Evolutionary conservation across 2,797 vertebrate genomes (phyloP), one percentile per base, ranked within the genome.

Genomic region (Falco peregrinus): DNA sequence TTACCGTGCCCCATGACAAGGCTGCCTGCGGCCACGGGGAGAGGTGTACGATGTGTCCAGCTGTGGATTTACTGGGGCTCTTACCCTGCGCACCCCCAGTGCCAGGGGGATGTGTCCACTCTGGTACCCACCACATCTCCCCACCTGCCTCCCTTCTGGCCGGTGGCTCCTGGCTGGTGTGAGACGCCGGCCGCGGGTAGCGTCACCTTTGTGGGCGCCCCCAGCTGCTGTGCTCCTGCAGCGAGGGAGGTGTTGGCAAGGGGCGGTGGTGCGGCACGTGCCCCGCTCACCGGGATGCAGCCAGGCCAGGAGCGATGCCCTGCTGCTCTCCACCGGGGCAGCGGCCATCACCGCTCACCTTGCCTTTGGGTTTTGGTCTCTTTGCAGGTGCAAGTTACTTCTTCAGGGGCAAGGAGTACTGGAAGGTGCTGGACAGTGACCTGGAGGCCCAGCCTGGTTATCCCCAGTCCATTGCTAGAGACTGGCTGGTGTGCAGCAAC

Each of bases 321-420:
- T 37, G 37, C 47, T 45, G 56, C 51, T 83, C 37, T 50, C 29
- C n/a, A 7, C 51, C 6, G 50, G 13, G 41, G 57, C 10, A 5
- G 8, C 1, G 2, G 33, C 13, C 4, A 39, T 17, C 0, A 0
- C 11, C 6, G 0, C 77, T 96, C 28, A 94, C 24, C 41, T 60
- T 47, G 19, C 29, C 67, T 84, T 76, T 91, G 85, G 61, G 29
- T 59, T 90, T 77, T 53, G 76, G n/a, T 84, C 41, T 95, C 71
- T 93, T 70, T 4, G 25, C 29, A 99, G 99, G 99, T 50, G 98
- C 99, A 4, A 99, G 98, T 47, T 99, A 99, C 96, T 99, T 99
- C 97, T 99, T 99, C 97, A 99, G 98, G 37, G 99, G 99, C 86
- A 98, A 98, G 93, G 98, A 99, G 53, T 99, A 99, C 97, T 99